Percentiles rank a stretch among this genome's conserved stretches.
These are phyloP conservation scores for Cynopterus sphinx DNA, from an alignment of 2,797 vertebrate species.

Conservation along the genomic window DNA sequence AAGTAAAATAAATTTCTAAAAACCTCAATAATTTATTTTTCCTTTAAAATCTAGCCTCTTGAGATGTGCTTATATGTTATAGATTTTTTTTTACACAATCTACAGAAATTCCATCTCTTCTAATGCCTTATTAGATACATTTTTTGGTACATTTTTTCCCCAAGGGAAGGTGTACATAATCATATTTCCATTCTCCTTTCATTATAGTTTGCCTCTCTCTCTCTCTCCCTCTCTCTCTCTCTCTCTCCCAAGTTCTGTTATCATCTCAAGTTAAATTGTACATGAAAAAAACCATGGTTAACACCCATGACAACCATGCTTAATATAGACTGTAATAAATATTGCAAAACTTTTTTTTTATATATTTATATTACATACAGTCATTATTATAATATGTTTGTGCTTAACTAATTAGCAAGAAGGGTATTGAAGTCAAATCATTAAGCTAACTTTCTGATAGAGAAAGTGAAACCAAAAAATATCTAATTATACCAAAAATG, in stretches of 20 bases:
- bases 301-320: neutral
- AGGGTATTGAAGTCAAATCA: neutral
- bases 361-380: neutral
- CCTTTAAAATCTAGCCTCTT: neutral
- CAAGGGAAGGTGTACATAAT: neutral
- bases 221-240: neutral
- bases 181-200: neutral
- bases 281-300: neutral
- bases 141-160: neutral
- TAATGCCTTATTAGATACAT: neutral
- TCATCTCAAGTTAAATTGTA: neutral
- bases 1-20: neutral
- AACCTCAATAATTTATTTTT: neutral
- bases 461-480: slow-evolving; percentile 14
- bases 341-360: neutral
- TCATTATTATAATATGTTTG: neutral
- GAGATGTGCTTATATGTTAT: neutral
- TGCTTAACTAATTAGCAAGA: neutral
- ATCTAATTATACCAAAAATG: neutral
- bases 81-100: neutral
- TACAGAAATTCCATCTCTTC: neutral
- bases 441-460: neutral
- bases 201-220: neutral
- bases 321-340: neutral
- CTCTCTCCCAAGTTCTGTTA: neutral